Base-by-base conservation (phyloP, 2,797 vertebrate species). In the Bufotes viridis region DNA sequence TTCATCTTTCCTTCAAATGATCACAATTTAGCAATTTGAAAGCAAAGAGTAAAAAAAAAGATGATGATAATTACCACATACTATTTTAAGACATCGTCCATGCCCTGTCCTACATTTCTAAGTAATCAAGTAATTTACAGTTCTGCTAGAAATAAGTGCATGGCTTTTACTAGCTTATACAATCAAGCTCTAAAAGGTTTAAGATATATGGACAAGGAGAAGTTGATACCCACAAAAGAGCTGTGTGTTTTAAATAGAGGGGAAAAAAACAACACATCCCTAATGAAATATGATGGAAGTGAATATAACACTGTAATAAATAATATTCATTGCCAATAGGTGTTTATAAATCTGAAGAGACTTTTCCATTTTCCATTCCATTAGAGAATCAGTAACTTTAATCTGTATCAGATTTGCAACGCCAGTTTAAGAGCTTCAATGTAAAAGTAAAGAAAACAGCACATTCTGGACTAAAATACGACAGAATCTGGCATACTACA, bases 91-190 rank as follows among this genome's bases (percentile, higher is more conserved):
- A 57, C 55, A 57, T 18, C 58, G 17, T 17, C 18, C 58, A 60
- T 20, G 58, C 58, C 18, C 3, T 12, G 14, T 57, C 14, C 18
- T 60, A 60, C 18, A 20, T 60, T 60, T 60, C 14, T 7, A 60
- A 60, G 18, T 60, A 60, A 60, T 60, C 17, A 60, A 7, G 15
- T 18, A 60, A 60, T 60, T 60, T 60, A 60, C 58, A 60, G 58
- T 60, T 60, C 18, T 60, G 58, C 15, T 60, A 60, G 15, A 60
- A 60, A 7, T 18, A 67, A 5, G 12, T 14, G 26, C 60, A 75
- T 61, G 18, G 57, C n/a, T 85, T 85, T 85, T 70, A 17, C 61
- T 61, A 85, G 72, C 76, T 85, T 85, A 76, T 8, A 75, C n/a
- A 61, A 57, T 63, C 83, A 76, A 61, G 20, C 29, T 58, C 58